A percentile compares a stretch with the other conserved stretches of the same genome.
Conservation (phyloP, 1,140 invertebrate genomes). For the Orchestia grillus region DNA sequence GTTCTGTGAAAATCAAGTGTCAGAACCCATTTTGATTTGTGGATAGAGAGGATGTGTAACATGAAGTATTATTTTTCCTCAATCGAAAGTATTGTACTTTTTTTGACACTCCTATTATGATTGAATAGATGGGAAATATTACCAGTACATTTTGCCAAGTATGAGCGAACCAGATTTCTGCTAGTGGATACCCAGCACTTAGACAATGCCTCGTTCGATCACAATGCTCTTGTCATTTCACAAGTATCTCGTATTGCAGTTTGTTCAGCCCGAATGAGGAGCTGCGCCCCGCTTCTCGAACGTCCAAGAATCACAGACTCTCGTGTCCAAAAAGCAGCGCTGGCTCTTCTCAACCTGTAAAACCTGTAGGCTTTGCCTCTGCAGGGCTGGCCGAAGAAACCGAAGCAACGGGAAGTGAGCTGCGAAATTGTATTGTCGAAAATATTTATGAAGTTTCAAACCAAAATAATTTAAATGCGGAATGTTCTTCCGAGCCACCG, state of each 20-base stretch:
- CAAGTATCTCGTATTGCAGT: conserved; percentile 56
- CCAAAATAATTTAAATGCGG: background rate
- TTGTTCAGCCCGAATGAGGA: conserved; percentile 65
- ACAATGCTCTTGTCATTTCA: background rate
- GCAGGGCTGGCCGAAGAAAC: background rate
- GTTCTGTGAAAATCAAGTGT: background rate
- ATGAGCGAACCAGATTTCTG: background rate
- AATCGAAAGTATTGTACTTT: background rate
- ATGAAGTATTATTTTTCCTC: background rate
- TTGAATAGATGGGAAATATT: background rate
- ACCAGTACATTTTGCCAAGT: background rate
- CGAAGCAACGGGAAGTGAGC: background rate
- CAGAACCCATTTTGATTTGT: background rate
- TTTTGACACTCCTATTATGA: background rate
- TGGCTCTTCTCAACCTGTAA: background rate
- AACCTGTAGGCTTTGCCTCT: background rate
- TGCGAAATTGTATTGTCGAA: background rate
- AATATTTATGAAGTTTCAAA: background rate
- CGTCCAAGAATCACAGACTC: conserved; percentile 7
- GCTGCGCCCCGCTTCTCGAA: conserved; percentile 20
- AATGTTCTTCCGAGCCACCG: background rate
- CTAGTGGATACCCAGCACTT: background rate
- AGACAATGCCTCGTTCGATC: background rate
- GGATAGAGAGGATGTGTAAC: background rate
- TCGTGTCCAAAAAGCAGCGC: background rate